Percentiles rank a stretch among this genome's conserved stretches.
phyloP scores from a whole-genome alignment of 2,888 invertebrate species.

The Eupithecia subfuscata region DNA sequence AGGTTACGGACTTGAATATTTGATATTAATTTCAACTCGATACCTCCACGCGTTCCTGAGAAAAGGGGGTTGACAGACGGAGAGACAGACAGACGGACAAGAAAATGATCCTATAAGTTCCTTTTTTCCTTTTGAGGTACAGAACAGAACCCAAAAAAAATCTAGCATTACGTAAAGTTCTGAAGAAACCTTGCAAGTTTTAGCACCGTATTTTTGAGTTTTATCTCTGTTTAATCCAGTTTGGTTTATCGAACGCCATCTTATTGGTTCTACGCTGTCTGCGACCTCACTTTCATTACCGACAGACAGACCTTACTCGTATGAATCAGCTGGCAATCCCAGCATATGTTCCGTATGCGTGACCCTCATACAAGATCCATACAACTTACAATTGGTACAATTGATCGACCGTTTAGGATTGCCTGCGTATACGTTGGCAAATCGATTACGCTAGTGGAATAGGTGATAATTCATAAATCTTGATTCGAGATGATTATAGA shows the following conservation, averaged over 20 bases:
- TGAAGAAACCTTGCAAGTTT: not conserved
- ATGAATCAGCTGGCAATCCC: slow-evolving; percentile 80
- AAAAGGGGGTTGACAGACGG: no score
- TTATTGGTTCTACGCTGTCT: slow-evolving; percentile 36
- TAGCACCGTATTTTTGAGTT: not conserved
- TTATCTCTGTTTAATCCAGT: not conserved
- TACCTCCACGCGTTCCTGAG: no score
- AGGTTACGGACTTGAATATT: no score
- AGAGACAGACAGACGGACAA: no score
- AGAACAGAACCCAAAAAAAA: no score
- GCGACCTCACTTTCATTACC: slow-evolving; percentile 64
- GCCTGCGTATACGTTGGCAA: slow-evolving; percentile 10
- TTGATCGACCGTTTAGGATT: not conserved
- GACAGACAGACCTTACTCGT: slow-evolving; percentile 47
- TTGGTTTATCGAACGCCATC: slow-evolving; percentile 9
- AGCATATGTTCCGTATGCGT: slow-evolving; percentile 70
- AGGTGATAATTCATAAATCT: not conserved
- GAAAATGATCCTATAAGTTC: no score
- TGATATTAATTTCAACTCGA: no score
- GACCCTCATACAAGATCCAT: slow-evolving; percentile 62
- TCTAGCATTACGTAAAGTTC: not conserved
- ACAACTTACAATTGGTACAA: slow-evolving; percentile 10
- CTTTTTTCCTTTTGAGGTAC: no score
- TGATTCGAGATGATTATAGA: no score
- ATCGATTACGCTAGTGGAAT: slow-evolving; percentile 1